Base-by-base conservation (phyloP, 2,113 vertebrate species). In the Ifrita kowaldi region DNA sequence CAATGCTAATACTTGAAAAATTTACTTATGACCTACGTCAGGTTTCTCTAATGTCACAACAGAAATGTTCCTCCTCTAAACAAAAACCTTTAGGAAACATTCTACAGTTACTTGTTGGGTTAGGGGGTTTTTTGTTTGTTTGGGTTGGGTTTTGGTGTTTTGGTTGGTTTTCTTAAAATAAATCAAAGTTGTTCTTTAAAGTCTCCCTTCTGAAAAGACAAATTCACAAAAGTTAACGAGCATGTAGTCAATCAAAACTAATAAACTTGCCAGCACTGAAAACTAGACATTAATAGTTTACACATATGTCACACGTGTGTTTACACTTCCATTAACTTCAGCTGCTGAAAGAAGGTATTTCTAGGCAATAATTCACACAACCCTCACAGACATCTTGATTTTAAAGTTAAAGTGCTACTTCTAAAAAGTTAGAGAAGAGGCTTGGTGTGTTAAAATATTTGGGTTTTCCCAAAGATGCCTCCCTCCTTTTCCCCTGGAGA, bases 1-100 rank as follows among this genome's bases (percentile, higher is more conserved):
- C 46, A 84, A 68, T 49, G 57, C 19, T 96, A 96, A 90, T 75
- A 81, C 76, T 77, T 41, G 11, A 93, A 82, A 95, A 91, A 93
- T 93, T 65, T 47, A 28, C 63, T 95, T 41, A 50, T 83, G 62
- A 83, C 59, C 63, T 32, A 60, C 8, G 5, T 84, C 69, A 89
- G 35, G 47, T 70, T 93, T 85, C 41, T 92, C 74, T 44, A 78
- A 87, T 39, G 78, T 11, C 52, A 57, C 30, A 52, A 32, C 69
- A 87, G 62, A 91, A 95, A 71, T 14, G 24, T 22, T 77, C n/a
- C 41, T 62, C 30, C 37, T 60, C 68, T 12, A 15, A 69, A 74
- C 10, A 63, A 63, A 90, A 86, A 28, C 3, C 5, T 33, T 55
- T 2, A 50, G 39, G 39, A 89, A 93, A 57, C 28, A 60, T 84